phyloP scores from a whole-genome alignment of 1,140 invertebrate species.

The Varroa destructor region DNA sequence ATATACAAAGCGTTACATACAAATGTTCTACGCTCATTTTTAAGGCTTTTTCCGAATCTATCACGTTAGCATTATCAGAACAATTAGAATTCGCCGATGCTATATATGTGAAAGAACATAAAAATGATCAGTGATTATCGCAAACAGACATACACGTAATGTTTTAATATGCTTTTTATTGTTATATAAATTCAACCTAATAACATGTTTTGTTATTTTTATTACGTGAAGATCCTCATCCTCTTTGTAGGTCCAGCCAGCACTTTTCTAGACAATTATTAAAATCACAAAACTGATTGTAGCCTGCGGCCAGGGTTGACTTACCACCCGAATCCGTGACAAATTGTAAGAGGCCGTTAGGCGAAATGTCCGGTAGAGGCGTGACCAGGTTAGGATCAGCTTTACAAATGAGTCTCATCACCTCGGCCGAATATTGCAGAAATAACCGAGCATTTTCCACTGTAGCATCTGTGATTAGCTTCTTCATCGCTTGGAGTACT shows the following conservation, averaged over 20 bases:
- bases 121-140: too few species aligned
- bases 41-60: too few species aligned
- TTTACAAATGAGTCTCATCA: not conserved
- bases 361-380: not conserved
- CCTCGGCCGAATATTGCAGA: not conserved
- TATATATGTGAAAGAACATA: too few species aligned
- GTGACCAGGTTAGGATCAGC: not conserved
- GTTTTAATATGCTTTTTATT: too few species aligned
- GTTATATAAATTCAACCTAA: too few species aligned
- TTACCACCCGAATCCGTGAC: slow-evolving; percentile 1
- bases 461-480: not conserved
- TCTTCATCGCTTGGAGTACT: slow-evolving; percentile 20
- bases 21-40: too few species aligned
- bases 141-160: too few species aligned
- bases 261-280: slow-evolving; percentile 23
- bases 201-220: too few species aligned
- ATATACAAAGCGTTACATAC: too few species aligned
- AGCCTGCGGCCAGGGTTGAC: not conserved
- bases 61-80: too few species aligned
- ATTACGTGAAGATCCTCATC: too few species aligned
- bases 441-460: not conserved
- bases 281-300: slow-evolving; percentile 19
- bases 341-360: not conserved
- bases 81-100: too few species aligned
- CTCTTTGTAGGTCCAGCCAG: slow-evolving; percentile 10